phyloP scores from a whole-genome alignment of 2,797 vertebrate genomes.

The Discoglossus pictus region DNA sequence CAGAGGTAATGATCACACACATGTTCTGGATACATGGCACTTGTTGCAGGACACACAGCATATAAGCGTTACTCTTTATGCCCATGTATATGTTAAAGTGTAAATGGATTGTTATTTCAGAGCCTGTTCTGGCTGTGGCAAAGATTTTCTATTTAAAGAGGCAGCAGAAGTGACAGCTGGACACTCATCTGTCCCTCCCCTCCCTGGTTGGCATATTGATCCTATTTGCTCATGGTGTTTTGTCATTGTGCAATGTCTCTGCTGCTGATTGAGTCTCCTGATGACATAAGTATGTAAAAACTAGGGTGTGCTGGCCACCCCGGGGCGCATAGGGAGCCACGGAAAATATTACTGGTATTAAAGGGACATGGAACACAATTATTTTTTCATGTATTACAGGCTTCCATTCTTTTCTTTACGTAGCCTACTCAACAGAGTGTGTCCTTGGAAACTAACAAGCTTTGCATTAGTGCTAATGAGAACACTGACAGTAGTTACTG shows the following conservation, averaged over 20 bases:
- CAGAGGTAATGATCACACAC: conserved; percentile 71
- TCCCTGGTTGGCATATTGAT: conserved; percentile 47
- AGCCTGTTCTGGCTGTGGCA: conserved; percentile 32
- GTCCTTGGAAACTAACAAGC: too few species aligned
- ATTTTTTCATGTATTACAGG: too few species aligned
- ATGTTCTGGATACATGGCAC: not conserved
- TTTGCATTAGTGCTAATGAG: too few species aligned
- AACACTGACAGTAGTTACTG: too few species aligned
- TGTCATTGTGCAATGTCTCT: conserved; percentile 16
- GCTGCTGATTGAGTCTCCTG: not conserved
- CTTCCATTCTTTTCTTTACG: too few species aligned
- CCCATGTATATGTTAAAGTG: too few species aligned
- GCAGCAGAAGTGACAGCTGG: conserved; percentile 55
- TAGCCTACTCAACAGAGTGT: too few species aligned
- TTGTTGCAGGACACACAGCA: conserved; percentile 1
- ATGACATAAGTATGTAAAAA: conserved; percentile 12
- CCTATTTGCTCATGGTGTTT: conserved; percentile 53
- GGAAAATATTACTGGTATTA: too few species aligned
- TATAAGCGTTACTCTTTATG: too few species aligned
- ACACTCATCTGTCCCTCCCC: conserved; percentile 56
- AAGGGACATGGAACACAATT: too few species aligned
- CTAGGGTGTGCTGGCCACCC: too few species aligned
- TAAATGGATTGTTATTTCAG: conserved; percentile 23
- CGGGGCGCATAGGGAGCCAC: too few species aligned
- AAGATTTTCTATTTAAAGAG: conserved; percentile 64